A percentile compares a stretch with the other conserved stretches of the same genome.
phyloP scores from a whole-genome alignment of 2,797 vertebrate genomes.

The Thamnophis elegans region DNA sequence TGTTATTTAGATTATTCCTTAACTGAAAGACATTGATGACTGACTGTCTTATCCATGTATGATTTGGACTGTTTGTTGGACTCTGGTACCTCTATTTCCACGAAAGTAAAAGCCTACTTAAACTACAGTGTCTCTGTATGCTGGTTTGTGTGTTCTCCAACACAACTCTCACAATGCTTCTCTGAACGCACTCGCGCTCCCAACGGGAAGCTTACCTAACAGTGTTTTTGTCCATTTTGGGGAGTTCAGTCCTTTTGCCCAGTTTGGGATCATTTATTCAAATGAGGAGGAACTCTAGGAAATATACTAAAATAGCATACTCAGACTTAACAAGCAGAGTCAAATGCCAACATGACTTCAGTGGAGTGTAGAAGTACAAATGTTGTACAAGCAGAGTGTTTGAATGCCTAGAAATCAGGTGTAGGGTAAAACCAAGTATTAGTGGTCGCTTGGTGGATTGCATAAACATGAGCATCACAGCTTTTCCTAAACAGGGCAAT shows the following conservation, averaged over 20 bases:
- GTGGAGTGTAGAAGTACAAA: not conserved
- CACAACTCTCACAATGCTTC: too few relatives aligned
- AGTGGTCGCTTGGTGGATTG: not conserved
- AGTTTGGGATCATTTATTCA: not conserved
- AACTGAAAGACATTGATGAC: too few relatives aligned
- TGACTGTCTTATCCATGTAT: too few relatives aligned
- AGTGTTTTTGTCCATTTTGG: not conserved
- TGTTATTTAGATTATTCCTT: too few relatives aligned
- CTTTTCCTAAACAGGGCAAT: not conserved
- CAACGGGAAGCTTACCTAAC: too few relatives aligned
- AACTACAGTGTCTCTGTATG: too few relatives aligned
- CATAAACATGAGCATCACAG: not conserved
- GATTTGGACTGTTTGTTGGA: too few relatives aligned
- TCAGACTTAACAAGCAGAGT: not conserved
- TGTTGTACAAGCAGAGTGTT: not conserved
- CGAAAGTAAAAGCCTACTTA: too few relatives aligned
- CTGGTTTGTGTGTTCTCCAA: too few relatives aligned
- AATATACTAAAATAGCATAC: not conserved
- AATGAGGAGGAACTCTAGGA: not conserved
- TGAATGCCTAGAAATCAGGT: not conserved
- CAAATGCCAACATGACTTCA: not conserved
- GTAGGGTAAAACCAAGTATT: not conserved
- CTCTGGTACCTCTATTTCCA: too few relatives aligned
- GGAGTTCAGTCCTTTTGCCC: not conserved
- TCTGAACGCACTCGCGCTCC: too few relatives aligned